These are phyloP conservation scores for Cavia porcellus DNA, from an alignment of 2,113 vertebrate species.

Conservation along the genomic window DNA sequence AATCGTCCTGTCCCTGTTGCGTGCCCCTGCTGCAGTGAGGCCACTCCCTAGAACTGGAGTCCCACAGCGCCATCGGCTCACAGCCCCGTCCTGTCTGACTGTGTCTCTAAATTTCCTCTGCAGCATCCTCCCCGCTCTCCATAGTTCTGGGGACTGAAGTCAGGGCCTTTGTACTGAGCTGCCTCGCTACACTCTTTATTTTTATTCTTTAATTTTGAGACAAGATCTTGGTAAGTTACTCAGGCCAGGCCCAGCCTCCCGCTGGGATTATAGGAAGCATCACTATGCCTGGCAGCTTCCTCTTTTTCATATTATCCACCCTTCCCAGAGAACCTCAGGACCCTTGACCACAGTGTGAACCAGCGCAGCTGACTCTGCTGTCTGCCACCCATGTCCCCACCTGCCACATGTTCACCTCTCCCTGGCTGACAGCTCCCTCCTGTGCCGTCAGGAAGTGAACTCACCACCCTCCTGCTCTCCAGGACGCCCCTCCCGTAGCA, in stretches of 20 bases:
- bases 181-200: neutral
- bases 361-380: neutral
- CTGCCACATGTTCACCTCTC: neutral
- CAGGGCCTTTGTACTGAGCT: neutral
- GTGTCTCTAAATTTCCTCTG: neutral
- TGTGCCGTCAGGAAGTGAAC: neutral
- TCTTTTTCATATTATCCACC: neutral
- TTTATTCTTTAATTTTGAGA: neutral
- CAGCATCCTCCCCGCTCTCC: no score
- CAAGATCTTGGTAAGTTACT: neutral
- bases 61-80: rapidly evolving
- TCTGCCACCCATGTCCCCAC: neutral
- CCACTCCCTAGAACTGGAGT: neutral
- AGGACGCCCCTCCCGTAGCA: neutral
- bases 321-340: neutral
- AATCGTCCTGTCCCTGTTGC: neutral
- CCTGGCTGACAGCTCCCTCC: no score
- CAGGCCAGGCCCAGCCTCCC: neutral
- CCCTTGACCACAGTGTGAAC: neutral
- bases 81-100: neutral
- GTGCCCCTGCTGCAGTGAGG: no score
- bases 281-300: neutral
- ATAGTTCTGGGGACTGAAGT: neutral
- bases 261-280: neutral
- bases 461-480: neutral